phyloP scores from a whole-genome alignment of 2,797 vertebrate species.

The Echeneis naucrates region DNA sequence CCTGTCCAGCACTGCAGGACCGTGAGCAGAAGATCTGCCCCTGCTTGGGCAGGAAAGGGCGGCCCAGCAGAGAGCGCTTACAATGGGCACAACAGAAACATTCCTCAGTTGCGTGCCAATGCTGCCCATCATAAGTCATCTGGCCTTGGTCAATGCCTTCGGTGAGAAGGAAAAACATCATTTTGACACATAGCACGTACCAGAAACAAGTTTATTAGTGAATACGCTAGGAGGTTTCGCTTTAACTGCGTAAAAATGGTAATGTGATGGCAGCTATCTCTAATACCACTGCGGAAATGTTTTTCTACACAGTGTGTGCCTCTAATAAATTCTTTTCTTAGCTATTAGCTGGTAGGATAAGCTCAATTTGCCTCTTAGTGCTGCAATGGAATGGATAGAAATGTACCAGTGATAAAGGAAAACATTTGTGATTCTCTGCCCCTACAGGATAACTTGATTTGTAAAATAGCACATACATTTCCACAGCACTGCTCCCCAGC shows the following conservation, averaged over 20 bases:
- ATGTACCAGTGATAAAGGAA: neutral
- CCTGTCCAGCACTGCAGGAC: slow-evolving; percentile 94
- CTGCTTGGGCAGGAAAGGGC: slow-evolving; percentile 97
- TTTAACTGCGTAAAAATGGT: slow-evolving; percentile 10
- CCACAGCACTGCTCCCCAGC: slow-evolving; percentile 44
- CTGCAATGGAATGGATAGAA: slow-evolving; percentile 11
- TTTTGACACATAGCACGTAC: neutral
- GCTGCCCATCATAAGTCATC: slow-evolving; percentile 98
- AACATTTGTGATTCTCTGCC: slow-evolving; percentile 42
- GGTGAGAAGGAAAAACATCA: slow-evolving; percentile 5
- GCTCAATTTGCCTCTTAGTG: slow-evolving; percentile 10
- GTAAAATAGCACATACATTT: slow-evolving; percentile 47
- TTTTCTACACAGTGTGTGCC: slow-evolving; percentile 9
- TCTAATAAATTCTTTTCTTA: slow-evolving; percentile 19
- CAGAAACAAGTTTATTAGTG: slow-evolving; percentile 3
- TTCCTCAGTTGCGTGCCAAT: slow-evolving; percentile 98
- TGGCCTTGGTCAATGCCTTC: slow-evolving; percentile 98
- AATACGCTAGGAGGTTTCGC: neutral
- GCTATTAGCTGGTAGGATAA: slow-evolving; percentile 27
- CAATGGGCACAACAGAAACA: slow-evolving; percentile 98
- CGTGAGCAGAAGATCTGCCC: slow-evolving; percentile 98
- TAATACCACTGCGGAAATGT: slow-evolving; percentile 7
- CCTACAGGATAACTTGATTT: slow-evolving; percentile 29
- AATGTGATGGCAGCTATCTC: slow-evolving; percentile 26
- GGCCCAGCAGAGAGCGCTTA: slow-evolving; percentile 95